Percentiles rank a stretch among this genome's conserved stretches.
Conservation (phyloP, 2,797 vertebrate species). For the Thripadectes ignobilis region DNA sequence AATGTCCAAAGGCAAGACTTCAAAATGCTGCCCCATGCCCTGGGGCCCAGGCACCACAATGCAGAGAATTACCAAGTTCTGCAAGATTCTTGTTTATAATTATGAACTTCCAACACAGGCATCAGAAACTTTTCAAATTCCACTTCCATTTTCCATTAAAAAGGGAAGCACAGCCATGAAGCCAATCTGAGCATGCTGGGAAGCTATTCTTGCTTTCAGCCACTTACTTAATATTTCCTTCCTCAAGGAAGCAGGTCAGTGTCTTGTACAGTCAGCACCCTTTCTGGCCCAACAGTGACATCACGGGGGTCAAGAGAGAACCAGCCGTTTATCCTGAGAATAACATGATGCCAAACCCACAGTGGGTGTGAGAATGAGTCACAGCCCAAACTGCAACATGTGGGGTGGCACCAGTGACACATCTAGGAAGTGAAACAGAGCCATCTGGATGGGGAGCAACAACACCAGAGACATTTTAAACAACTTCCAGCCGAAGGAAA, state of each 20-base stretch:
- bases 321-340: background rate
- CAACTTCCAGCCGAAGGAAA: constrained; percentile 61
- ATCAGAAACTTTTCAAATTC: background rate
- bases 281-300: constrained; percentile 3
- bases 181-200: background rate
- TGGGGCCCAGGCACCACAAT: background rate
- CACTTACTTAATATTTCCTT: constrained; percentile 39
- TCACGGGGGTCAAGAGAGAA: background rate
- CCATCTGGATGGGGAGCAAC: constrained; percentile 59
- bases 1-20: background rate
- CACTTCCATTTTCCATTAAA: background rate
- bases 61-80: background rate
- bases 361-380: constrained; percentile 47
- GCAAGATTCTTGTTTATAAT: background rate
- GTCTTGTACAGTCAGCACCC: background rate
- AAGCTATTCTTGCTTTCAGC: background rate
- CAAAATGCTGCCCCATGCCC: background rate
- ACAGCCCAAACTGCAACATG: background rate
- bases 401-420: constrained; percentile 28
- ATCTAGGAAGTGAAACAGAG: constrained; percentile 58
- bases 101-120: background rate
- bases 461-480: constrained; percentile 66
- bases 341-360: background rate
- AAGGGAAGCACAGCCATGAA: background rate
- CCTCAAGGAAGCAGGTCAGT: constrained; percentile 9